A percentile compares a stretch with the other conserved stretches of the same genome.
These are phyloP conservation scores for Antitype chi DNA, from an alignment of 2,888 invertebrate species.

Conservation along the genomic window DNA sequence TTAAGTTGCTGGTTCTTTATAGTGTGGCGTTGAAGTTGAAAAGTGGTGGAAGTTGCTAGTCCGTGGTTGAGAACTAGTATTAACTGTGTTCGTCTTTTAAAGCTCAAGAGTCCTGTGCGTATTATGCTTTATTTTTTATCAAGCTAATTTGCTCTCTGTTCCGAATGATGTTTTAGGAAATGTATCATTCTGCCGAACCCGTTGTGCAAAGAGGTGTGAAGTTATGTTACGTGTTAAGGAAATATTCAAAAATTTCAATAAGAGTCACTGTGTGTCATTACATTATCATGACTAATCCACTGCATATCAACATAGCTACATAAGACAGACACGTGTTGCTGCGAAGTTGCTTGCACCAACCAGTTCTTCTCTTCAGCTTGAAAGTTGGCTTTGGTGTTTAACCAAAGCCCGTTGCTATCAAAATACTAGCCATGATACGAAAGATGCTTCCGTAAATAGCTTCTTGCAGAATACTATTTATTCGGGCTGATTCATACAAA, in stretches of 20 bases:
- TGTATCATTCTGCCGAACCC: no score
- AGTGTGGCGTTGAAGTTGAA: slow-evolving; percentile 14
- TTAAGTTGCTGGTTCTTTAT: slow-evolving; percentile 40
- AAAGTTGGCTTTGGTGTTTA: neutral
- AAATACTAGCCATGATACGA: neutral
- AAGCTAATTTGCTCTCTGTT: neutral
- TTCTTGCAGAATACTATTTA: no score
- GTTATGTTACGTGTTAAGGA: no score
- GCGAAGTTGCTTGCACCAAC: no score
- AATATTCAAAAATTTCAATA: neutral
- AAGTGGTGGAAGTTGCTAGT: slow-evolving; percentile 7
- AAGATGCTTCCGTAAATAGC: no score
- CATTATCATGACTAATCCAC: neutral
- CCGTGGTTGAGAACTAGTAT: neutral
- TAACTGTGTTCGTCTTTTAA: slow-evolving; percentile 1
- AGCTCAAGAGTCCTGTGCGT: neutral
- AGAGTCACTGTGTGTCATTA: neutral
- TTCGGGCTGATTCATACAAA: neutral
- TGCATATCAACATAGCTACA: neutral
- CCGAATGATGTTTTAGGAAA: no score
- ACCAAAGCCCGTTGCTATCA: neutral
- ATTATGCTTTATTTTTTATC: neutral
- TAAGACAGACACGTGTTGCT: neutral
- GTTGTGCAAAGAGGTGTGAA: no score
- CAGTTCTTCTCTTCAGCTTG: no score